phyloP scores from a whole-genome alignment of 2,797 vertebrate genomes.

The Rhinogobio ventralis region DNA sequence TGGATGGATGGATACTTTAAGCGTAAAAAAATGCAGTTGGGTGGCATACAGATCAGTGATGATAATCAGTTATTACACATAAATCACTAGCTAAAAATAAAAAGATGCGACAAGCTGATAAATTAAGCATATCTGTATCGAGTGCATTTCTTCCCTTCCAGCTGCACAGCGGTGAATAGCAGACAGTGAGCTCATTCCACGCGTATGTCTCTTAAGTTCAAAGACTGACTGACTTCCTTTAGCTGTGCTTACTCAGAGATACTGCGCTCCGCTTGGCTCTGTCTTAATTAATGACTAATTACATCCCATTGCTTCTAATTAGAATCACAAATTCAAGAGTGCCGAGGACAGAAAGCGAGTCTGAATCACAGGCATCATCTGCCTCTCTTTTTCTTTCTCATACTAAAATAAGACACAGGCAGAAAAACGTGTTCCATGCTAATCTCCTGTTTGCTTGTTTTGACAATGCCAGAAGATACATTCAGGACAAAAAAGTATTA shows the following conservation, averaged over 20 bases:
- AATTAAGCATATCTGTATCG: constrained; percentile 36
- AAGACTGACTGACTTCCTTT: constrained; percentile 20
- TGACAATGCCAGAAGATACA: constrained; percentile 10
- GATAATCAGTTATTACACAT: constrained; percentile 14
- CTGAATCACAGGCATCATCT: constrained; percentile 30
- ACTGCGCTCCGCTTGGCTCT: constrained; percentile 40
- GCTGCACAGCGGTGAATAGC: constrained; percentile 18
- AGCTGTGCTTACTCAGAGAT: constrained; percentile 41
- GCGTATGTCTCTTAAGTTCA: constrained; percentile 39
- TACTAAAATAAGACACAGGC: constrained; percentile 14
- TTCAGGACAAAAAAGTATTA: neutral
- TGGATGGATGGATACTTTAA: neutral
- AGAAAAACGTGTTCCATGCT: neutral
- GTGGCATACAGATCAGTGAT: neutral
- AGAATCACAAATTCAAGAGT: constrained; percentile 51
- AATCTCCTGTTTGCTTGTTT: constrained; percentile 19
- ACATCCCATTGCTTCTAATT: constrained; percentile 62
- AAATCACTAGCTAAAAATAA: constrained; percentile 36
- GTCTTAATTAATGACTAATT: constrained; percentile 64
- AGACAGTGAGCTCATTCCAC: constrained; percentile 9
- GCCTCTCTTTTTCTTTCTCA: constrained; percentile 20
- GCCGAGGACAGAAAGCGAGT: constrained; percentile 36
- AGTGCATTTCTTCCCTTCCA: constrained; percentile 27
- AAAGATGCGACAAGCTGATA: constrained; percentile 37
- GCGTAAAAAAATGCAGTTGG: neutral